Conservation (phyloP, 2,888 invertebrate genomes). For the Chaitophorus viminalis region DNA sequence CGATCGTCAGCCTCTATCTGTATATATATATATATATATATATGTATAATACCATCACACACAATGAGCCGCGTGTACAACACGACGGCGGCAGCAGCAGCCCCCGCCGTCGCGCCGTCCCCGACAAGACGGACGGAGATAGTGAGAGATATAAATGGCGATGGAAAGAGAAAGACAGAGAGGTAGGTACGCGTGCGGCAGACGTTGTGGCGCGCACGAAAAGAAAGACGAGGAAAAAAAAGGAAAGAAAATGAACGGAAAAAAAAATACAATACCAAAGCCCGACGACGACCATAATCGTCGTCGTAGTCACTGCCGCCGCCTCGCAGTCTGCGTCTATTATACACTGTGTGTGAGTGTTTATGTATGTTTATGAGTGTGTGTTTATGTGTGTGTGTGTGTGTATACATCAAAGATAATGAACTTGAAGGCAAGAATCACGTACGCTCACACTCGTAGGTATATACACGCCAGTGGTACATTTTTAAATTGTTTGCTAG, state of each 20-base stretch:
- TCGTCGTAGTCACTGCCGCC: conserved; percentile 22
- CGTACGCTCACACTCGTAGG: background rate
- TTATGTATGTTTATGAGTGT: background rate
- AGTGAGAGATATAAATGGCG: no score
- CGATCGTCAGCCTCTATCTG: background rate
- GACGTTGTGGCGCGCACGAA: conserved; percentile 46
- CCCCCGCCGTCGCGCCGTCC: no score
- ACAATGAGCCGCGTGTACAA: background rate
- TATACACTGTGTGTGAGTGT: background rate
- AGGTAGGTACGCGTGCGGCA: background rate
- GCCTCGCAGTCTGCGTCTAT: conserved; percentile 23
- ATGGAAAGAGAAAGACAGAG: background rate
- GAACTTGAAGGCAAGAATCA: no score
- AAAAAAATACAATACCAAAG: conserved; percentile 50
- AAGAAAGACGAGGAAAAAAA: background rate
- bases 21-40: background rate
- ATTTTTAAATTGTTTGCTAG: no score
- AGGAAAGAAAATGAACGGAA: background rate
- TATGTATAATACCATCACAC: background rate
- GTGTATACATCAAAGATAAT: no score
- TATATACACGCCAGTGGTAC: no score
- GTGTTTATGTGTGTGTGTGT: background rate
- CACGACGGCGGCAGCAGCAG: no score
- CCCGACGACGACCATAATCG: conserved; percentile 31
- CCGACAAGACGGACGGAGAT: no score